Base-by-base conservation (phyloP, 2,797 vertebrate species). In the Poecilia gillii region DNA sequence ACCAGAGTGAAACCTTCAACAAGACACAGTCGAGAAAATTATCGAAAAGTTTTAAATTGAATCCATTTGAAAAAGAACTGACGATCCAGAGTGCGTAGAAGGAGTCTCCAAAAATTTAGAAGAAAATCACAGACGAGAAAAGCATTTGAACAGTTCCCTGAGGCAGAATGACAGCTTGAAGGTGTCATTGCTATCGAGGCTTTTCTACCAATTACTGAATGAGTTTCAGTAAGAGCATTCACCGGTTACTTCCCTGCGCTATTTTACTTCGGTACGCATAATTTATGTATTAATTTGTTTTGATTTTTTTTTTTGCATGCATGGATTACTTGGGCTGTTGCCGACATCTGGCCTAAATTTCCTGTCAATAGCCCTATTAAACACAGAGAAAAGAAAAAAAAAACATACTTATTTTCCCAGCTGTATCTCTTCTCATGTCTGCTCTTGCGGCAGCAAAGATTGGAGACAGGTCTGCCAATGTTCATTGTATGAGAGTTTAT, bases 401-500 rank as follows among this genome's bases (percentile, higher is more conserved):
- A 41, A 41, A 41, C 13, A 43, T 28, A 28, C 13, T 71, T 45
- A 14, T 71, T 28, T 45, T 45, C 68, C 68, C 68, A 71, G 68
- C 68, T 45, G 41, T 45, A 45, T 74, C 46, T 73, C 51, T 74
- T 75, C 62, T 73, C 39, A 0, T 45, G 80, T 70, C 18, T 62
- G 77, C 36, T 84, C 9, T 49, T 13, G 66, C 81, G 76, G 72
- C 82, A 78, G 79, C 62, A 53, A 74, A 23, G 72, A 82, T 85
- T 77, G 72, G 84, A 84, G 78, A 87, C 73, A 66, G 85, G 88
- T 88, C 86, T 88, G 76, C 87, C 88, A 92, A 91, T 93, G 90
- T 95, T 95, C 94, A 92, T 85, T 45, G 85, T 87, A 71, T 72
- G 74, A 89, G 79, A 81, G 85, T 86, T 89, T 89, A 85, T 78